Evolutionary conservation across 2,797 vertebrate species (phyloP), one percentile per base, ranked within the genome.

Genomic region (Pachyuromys duprasi): DNA sequence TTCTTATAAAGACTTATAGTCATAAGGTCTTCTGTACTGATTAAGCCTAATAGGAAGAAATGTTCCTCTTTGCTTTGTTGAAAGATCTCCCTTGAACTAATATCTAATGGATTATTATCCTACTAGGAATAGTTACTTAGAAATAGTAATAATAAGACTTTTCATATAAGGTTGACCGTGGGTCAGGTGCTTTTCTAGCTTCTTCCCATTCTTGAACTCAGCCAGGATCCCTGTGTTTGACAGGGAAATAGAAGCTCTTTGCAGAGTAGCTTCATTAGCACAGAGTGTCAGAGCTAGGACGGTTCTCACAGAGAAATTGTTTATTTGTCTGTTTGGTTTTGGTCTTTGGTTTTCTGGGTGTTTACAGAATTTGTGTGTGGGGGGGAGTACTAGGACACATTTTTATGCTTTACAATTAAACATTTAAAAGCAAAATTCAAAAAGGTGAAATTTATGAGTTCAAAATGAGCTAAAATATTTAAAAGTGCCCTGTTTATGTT

Each of bases 1-100:
- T 88, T 89, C 49, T 91, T n/a, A n/a, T n/a, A n/a, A n/a, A n/a
- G n/a, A n/a, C n/a, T 86, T 78, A 72, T 22, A 81, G 14, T 49
- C 65, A 81, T 62, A 93, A 86, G 39, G 15, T 5, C 8, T 8
- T 26, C 26, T 36, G 28, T 42, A 17, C 4, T 62, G 11, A 84
- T 67, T 75, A 49, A 31, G 15, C 0, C 87, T 92, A 11, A 65
- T 72, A 49, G 39, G 49, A 86, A 24, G 17, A 79, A 94, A 39
- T 82, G 81, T 0, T 74, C 69, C 22, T 26, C 60, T 78, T 93
- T 70, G 24, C 26, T 8, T 20, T 14, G 1, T 8, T 53, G 15
- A 60, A 70, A 15, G 0, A 67, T 22, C 91, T 88, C 8, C 20
- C 65, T 80, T 36, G 36, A 86, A 86, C 1, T 49, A 36, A 28